phyloP scores from a whole-genome alignment of 2,113 vertebrate species.

The Siniperca knerii region DNA sequence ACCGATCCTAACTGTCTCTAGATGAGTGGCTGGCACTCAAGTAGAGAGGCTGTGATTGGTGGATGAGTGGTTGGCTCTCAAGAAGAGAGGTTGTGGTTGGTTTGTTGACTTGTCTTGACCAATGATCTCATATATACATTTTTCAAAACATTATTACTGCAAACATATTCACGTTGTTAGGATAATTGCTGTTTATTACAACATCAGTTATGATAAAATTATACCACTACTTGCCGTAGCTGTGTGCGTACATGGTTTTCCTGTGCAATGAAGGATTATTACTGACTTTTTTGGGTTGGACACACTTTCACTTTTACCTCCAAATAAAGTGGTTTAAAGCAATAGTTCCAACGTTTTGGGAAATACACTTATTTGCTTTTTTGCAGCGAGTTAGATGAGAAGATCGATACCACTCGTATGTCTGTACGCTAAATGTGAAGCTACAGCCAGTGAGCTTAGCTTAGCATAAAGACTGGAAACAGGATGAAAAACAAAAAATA shows the following conservation, averaged over 20 bases:
- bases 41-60: slow-evolving; percentile 33
- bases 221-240: not conserved
- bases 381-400: not conserved
- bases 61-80: slow-evolving; percentile 9
- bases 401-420: not conserved
- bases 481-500: not conserved
- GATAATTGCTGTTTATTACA: not conserved
- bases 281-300: no score
- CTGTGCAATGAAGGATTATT: not conserved
- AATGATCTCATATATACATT: not conserved
- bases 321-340: no score
- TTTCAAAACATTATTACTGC: not conserved
- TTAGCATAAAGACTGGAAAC: not conserved
- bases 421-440: not conserved
- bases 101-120: not conserved
- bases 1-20: slow-evolving; percentile 30
- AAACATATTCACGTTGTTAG: not conserved
- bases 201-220: not conserved
- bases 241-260: not conserved
- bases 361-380: not conserved
- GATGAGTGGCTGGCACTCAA: slow-evolving; percentile 47
- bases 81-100: slow-evolving; percentile 11
- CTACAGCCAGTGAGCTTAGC: not conserved
- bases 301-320: no score
- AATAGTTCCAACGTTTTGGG: no score